Evolutionary conservation across 2,797 vertebrate genomes (phyloP).

Genomic region (Cetoscarus ocellatus): DNA sequence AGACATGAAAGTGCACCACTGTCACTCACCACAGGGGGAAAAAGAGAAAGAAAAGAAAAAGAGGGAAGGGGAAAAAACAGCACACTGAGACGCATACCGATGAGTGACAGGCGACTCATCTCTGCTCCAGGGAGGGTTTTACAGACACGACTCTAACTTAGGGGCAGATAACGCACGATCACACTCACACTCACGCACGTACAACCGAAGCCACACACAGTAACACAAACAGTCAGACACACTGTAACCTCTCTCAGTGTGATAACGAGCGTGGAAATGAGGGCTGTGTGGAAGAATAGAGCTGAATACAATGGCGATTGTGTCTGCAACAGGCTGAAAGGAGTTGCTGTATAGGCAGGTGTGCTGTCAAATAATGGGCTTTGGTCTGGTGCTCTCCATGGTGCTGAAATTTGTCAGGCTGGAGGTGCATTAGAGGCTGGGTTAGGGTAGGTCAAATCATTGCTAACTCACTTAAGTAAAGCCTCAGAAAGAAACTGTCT

Average conservation of each 20-base stretch:
- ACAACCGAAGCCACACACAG: conserved; percentile 26
- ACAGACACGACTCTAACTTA: conserved; percentile 80
- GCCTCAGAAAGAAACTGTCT: neutral
- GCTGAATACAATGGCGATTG: conserved; percentile 73
- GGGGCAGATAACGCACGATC: conserved; percentile 72
- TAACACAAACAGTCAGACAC: conserved; percentile 59
- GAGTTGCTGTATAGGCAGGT: conserved; percentile 68
- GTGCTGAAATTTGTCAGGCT: conserved; percentile 60
- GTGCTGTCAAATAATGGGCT: conserved; percentile 63
- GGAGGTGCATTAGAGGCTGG: conserved; percentile 12
- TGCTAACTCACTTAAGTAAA: neutral
- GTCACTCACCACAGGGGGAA: conserved; percentile 75
- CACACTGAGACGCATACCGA: conserved; percentile 75
- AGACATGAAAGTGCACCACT: conserved; percentile 84
- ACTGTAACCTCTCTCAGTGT: conserved; percentile 71
- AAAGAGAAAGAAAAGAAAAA: conserved; percentile 48
- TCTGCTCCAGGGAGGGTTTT: conserved; percentile 81
- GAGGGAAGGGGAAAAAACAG: conserved; percentile 34
- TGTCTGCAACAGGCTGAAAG: conserved; percentile 65
- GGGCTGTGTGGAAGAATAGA: conserved; percentile 74
- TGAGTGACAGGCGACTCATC: conserved; percentile 84
- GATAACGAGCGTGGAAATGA: conserved; percentile 82
- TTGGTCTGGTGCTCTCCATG: conserved; percentile 52
- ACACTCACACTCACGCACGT: conserved; percentile 20
- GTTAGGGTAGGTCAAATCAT: conserved; percentile 5